Evolutionary conservation across 2,113 vertebrate species (phyloP).

Genomic region (Perca schrenkii): DNA sequence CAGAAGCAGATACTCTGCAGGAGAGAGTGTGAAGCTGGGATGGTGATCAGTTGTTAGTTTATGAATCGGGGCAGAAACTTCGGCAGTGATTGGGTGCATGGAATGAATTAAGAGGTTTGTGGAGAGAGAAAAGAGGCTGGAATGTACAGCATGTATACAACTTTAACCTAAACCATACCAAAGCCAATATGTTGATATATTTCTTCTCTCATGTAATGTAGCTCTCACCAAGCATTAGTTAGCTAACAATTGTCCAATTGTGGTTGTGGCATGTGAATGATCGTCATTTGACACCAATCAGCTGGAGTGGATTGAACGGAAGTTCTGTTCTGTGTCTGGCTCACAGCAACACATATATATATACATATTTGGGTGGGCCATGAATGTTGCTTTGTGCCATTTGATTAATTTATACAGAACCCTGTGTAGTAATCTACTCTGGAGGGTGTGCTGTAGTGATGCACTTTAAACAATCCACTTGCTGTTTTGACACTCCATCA

Average conservation of each 20-base stretch:
- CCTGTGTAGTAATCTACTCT: not conserved
- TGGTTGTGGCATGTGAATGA: not conserved
- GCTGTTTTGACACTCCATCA: conserved; percentile 1
- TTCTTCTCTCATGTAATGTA: not conserved
- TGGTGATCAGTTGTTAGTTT: not conserved
- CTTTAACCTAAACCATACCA: not conserved
- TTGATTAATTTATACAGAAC: conserved; percentile 9
- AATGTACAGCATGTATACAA: not conserved
- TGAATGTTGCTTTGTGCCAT: not conserved
- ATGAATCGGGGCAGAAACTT: not conserved
- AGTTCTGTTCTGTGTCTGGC: not conserved
- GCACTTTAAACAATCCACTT: conserved; percentile 12
- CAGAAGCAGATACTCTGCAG: not conserved
- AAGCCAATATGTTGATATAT: not conserved
- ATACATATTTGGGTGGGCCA: too few species aligned
- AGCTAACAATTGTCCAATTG: not conserved
- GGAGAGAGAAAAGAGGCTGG: not conserved
- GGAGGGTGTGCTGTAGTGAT: not conserved
- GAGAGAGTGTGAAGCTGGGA: conserved; percentile 5
- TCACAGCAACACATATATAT: conserved; percentile 13
- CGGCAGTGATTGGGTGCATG: not conserved
- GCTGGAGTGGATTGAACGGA: not conserved
- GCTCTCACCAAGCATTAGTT: not conserved
- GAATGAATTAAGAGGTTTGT: not conserved
- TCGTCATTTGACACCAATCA: not conserved